Evolutionary conservation across 23 tunicate genomes (phyloP).

Genomic region (Styela plicata): DNA sequence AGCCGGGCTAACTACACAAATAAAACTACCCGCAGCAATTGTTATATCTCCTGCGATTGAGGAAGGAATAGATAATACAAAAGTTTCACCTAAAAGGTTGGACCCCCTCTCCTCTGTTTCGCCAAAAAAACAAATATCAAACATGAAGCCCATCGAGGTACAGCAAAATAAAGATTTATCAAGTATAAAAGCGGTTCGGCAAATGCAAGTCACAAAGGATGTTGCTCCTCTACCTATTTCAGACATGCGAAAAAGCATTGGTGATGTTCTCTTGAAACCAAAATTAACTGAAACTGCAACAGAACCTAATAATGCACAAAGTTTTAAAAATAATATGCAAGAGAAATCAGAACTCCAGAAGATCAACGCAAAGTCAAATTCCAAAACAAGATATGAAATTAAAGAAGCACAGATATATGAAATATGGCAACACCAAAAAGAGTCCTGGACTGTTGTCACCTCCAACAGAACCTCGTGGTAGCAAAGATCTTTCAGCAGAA

Average conservation of each 20-base stretch:
- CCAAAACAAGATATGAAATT: neutral
- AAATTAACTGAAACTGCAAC: neutral
- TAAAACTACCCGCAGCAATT: neutral
- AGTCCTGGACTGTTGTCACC: conserved; percentile 18
- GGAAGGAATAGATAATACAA: neutral
- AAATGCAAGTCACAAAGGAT: neutral
- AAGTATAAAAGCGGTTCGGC: neutral
- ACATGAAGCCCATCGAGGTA: no score
- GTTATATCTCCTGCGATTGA: conserved; percentile 2
- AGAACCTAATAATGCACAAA: neutral
- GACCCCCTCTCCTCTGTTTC: neutral
- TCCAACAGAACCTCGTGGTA: conserved; percentile 25
- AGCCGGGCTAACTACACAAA: neutral
- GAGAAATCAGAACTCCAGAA: neutral
- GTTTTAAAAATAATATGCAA: neutral
- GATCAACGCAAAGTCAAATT: neutral
- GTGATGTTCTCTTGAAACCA: neutral
- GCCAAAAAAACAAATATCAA: no score
- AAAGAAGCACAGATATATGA: neutral
- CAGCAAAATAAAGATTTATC: neutral
- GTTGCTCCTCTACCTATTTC: neutral
- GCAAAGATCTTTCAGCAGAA: conserved; percentile 21
- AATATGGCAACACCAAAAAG: conserved; percentile 2
- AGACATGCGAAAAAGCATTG: neutral
- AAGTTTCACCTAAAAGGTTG: neutral